phyloP scores from a whole-genome alignment of 2,113 vertebrate species.

The Zingel zingel region DNA sequence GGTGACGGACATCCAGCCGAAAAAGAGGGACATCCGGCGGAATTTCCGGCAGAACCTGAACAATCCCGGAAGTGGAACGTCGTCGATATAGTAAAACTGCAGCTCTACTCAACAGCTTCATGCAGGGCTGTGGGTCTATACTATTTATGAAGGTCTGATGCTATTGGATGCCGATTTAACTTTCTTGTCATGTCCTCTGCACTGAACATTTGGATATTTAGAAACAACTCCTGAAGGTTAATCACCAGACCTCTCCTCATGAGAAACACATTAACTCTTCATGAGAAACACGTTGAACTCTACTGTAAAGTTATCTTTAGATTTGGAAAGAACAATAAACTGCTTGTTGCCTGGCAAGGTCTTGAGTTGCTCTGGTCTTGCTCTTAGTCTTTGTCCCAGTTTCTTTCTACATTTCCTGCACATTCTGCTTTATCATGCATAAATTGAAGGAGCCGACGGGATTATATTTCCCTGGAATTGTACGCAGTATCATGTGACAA shows the following conservation, averaged over 20 bases:
- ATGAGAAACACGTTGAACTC: background rate
- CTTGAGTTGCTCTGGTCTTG: background rate
- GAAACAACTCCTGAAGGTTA: background rate
- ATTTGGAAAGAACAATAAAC: background rate
- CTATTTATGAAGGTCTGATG: background rate
- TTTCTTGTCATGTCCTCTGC: background rate
- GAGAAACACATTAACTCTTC: background rate
- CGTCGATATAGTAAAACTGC: too few relatives aligned
- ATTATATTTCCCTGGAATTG: too few relatives aligned
- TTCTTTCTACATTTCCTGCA: too few relatives aligned
- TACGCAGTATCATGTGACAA: too few relatives aligned
- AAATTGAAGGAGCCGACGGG: too few relatives aligned
- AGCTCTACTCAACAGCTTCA: background rate
- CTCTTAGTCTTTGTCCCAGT: background rate
- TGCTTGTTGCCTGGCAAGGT: background rate
- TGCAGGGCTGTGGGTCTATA: background rate
- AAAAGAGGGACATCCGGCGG: too few relatives aligned
- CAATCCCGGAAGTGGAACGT: too few relatives aligned
- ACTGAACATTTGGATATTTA: background rate
- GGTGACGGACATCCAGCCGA: too few relatives aligned
- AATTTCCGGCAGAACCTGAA: too few relatives aligned
- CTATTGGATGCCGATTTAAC: background rate
- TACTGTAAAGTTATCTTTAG: background rate
- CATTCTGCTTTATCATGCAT: too few relatives aligned
- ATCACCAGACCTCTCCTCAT: too few relatives aligned